Base-by-base conservation (phyloP, 2,888 invertebrate genomes). In the Lasioglossum zephyrum region DNA sequence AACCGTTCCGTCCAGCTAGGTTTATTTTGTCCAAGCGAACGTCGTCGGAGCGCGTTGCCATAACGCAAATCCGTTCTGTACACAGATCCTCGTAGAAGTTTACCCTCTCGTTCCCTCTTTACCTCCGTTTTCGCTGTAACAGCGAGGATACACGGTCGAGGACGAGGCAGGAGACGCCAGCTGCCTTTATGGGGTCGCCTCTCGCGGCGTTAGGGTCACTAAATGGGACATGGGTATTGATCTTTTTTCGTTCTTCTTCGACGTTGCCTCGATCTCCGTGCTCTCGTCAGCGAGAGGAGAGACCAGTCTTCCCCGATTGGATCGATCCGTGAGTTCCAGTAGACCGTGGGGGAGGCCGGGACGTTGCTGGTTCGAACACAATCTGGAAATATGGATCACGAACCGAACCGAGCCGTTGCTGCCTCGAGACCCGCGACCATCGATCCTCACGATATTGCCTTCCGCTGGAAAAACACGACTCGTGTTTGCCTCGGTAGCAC, bases 331-430 rank as follows among this genome's bases (percentile, higher is more conserved):
- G 53, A 77, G 73, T 88, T 69, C 18, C 77, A 72, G 57, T 78
- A 36, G 73, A 73, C 75, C 44, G 41, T 31, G 39, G 82, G 39
- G 47, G 26, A 39, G 39, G 53, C 70, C 73, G n/a, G 36, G 72
- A 75, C 11, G 63, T 78, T 75, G 44, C 79, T 72, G 82, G 39
- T 18, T 16, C 81, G 81, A 80, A 84, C 77, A 82, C 79, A 86
- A 90, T 85, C 77, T 78, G 66, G 83, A 87, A 86, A 87, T 86
- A 90, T 88, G 80, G 85, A 88, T 86, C 77, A 74, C 77, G 39
- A 13, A 76, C 76, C 53, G 84, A 81, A 73, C 75, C 82, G 82
- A 0, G 60, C n/a, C 82, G 85, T 3, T 66, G 60, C n/a, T 73
- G 22, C 47, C 49, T 60, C 60, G 75, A 36, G 44, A 31, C 11